Conservation (phyloP, 2,113 vertebrate species). For the Maccullochella peelii region DNA sequence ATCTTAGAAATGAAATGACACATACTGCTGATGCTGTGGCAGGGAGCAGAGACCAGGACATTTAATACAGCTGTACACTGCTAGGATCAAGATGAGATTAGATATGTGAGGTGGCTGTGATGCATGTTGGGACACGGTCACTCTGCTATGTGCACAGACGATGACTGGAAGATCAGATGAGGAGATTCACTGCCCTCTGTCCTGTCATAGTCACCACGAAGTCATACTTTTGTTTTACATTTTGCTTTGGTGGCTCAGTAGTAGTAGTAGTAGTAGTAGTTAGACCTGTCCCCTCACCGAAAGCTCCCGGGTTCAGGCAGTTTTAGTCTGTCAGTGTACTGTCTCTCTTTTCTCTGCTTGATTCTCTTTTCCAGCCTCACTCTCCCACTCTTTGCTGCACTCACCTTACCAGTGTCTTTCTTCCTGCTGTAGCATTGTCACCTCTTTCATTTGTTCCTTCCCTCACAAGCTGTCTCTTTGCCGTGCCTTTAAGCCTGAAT, state of each 20-base stretch:
- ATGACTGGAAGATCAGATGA: constrained; percentile 32
- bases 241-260: neutral
- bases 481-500: constrained; percentile 19
- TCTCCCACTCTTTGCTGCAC: neutral
- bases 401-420: neutral
- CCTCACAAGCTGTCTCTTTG: constrained; percentile 4
- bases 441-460: constrained; percentile 20
- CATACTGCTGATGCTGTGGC: constrained; percentile 23
- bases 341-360: neutral
- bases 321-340: too few species aligned
- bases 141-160: constrained; percentile 15
- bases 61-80: constrained; percentile 31
- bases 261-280: neutral
- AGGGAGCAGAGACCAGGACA: constrained; percentile 2
- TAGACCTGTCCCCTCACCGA: neutral
- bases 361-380: neutral
- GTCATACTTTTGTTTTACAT: neutral
- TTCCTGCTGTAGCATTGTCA: neutral
- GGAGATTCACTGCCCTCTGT: neutral
- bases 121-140: constrained; percentile 11
- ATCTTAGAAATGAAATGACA: constrained; percentile 41
- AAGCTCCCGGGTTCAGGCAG: neutral
- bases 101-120: constrained; percentile 33
- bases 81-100: constrained; percentile 42
- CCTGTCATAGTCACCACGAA: neutral